phyloP scores from a whole-genome alignment of 2,113 vertebrate genomes.

The Hoplias malabaricus region DNA sequence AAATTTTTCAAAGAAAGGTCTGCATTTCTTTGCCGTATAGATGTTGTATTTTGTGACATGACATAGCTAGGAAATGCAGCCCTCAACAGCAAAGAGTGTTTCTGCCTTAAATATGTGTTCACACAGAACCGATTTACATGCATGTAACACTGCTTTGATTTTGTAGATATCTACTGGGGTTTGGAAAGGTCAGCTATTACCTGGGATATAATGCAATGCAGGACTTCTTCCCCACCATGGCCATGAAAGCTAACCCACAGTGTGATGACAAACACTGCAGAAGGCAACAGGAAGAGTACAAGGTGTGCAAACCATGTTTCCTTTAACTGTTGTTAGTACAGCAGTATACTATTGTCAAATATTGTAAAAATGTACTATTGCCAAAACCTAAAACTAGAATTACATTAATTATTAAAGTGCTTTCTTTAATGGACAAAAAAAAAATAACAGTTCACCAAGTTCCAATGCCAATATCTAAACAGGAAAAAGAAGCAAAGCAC shows the following conservation, averaged over 20 bases:
- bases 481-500: conserved; percentile 78
- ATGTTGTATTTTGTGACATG: no score
- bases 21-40: no score
- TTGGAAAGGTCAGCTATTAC: conserved; percentile 93
- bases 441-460: no score
- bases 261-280: conserved; percentile 87
- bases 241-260: conserved; percentile 93
- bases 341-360: no score
- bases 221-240: conserved; percentile 95
- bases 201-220: conserved; percentile 98
- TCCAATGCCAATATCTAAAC: not conserved
- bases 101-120: not conserved
- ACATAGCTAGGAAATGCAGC: no score
- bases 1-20: no score
- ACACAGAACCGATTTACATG: not conserved
- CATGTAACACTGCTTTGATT: not conserved
- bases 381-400: not conserved
- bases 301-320: conserved; percentile 68
- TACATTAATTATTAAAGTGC: no score
- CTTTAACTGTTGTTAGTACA: no score
- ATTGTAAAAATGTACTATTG: not conserved
- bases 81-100: not conserved
- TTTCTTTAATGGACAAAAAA: no score
- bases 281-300: conserved; percentile 84
- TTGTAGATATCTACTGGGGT: conserved; percentile 87